Base-by-base conservation (phyloP, 2,888 invertebrate species). In the Strigamia transsilvanica region DNA sequence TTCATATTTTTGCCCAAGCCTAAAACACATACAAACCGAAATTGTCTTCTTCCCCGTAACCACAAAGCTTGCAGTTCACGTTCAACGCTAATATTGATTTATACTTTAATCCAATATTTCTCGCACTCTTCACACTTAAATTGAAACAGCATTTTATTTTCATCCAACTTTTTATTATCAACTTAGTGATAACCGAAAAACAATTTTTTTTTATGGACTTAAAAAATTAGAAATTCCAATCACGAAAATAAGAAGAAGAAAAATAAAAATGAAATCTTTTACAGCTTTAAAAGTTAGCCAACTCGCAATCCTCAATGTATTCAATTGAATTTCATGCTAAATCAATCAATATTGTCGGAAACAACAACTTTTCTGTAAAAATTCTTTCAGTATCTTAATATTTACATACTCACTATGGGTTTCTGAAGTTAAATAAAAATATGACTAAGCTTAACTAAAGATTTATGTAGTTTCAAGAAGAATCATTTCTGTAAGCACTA, bases 21-120 rank as follows among this genome's bases (percentile, higher is more conserved):
- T 9, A 38, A 38, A 46, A 46, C 15, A 46, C 46, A 46, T 46
- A n/a, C 13, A 46, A 46, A 46, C 46, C n/a, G 46, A 38, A 38
- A 38, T 38, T 15, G 1, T 46, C 46, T 46, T 46, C n/a, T n/a
- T 13, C n/a, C n/a, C 46, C 46, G 15, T 46, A 46, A 46, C 46
- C 13, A 46, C 46, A 46, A n/a, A 13, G n/a, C 46, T 46, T 46
- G 1, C 46, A 46, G 46, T 46, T 46, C 46, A 46, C 46, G 46
- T 46, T 46, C 46, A 46, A 42, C 42, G 12, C 46, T 46, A 46
- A 46, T 46, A 46, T 46, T 5, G 46, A 46, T 46, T 46, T 46
- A 46, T n/a, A 46, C 46, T 46, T 46, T 46, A 46, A 46, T 46
- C 46, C 46, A 46, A 46, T 46, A 46, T 46, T 46, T 46, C 46